Base-by-base conservation (phyloP, 2,113 vertebrate genomes). In the Ellobius talpinus region DNA sequence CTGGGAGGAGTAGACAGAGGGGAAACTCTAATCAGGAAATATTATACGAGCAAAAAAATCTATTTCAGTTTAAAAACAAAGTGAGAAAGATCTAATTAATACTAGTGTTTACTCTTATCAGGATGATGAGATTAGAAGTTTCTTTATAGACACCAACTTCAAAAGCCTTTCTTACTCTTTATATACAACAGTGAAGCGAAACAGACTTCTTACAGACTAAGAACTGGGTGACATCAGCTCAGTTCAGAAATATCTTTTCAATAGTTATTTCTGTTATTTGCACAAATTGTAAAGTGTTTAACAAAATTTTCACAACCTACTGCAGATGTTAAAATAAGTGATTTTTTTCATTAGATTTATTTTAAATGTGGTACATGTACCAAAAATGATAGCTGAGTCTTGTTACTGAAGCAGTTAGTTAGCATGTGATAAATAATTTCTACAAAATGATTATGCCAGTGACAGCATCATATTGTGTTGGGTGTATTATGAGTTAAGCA, bases 261-360 rank as follows among this genome's bases (percentile, higher is more conserved):
- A 36, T 45, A 74, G 93, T 96, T 92, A 90, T 26, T 93, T 33
- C 26, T 87, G 76, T 92, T 76, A 81, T 1, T 66, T 23, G 68
- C 58, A 79, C 33, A 87, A 84, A 58, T n/a, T 87, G 45, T 45
- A 63, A 86, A 74, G 6, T 31, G 19, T 87, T 97, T 87, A 70
- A 92, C 65, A 97, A 92, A 89, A 94, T 85, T 97, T 92, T 91
- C 12, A 76, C 63, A 95, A 81, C 66, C 52, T 24, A 97, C 47
- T 29, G 21, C 86, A 87, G 45, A 58, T 89, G 45, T 78, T 76
- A 58, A 68, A 65, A 86, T 61, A 90, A 96, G 24, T 73, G 14
- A 94, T 79, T 88, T 96, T 86, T 96, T 26, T 87, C 68, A 82
- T 58, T 74, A 19, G 42, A 72, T 76, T 93, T 93, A 23, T 90